Base-by-base conservation (phyloP, 2,888 invertebrate species). In the Acanthococcus lagerstroemiae region DNA sequence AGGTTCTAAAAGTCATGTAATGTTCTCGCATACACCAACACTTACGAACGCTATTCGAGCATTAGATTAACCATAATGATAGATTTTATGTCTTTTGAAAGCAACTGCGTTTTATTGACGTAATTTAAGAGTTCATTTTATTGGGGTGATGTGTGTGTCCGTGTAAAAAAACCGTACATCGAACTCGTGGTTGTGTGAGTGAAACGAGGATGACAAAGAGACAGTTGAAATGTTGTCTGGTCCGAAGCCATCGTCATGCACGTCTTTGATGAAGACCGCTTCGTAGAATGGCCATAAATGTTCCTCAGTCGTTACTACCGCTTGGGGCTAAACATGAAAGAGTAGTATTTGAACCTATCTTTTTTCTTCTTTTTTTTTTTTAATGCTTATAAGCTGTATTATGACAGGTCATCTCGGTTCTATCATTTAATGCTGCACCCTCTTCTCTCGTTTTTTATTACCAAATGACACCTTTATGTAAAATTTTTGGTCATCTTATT, bases 211-310 rank as follows among this genome's bases (percentile, higher is more conserved):
- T 61, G 61, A 61, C 61, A 61, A 61, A 61, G 61, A 61, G 61
- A 61, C 61, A 61, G 61, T 54, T 61, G 61, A 61, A 61, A 61
- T 61, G 61, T 61, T 61, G 61, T 61, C 61, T 61, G 61, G 61
- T 61, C 61, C 61, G 52, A 50, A 50, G 61, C 61, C 37, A 52
- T 61, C 52, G 61, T 61, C 61, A 50, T 60, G 22, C 52, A 54
- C 21, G 61, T 61, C 61, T 61, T 61, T 61, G 61, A 61, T 61
- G 52, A 44, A 61, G 52, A 61, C 61, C 61, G 61, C 61, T 61
- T 61, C 61, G 61, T 61, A 55, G 30, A 55, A 61, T 61, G 54
- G 61, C 48, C 61, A 61, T 61, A 61, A 61, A 61, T 61, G 61
- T 61, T 61, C 52, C 52, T 61, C 61, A 61, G 61, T 61, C 52